Base-by-base conservation (phyloP, 2,888 invertebrate genomes). In the Smittia aterrima region DNA sequence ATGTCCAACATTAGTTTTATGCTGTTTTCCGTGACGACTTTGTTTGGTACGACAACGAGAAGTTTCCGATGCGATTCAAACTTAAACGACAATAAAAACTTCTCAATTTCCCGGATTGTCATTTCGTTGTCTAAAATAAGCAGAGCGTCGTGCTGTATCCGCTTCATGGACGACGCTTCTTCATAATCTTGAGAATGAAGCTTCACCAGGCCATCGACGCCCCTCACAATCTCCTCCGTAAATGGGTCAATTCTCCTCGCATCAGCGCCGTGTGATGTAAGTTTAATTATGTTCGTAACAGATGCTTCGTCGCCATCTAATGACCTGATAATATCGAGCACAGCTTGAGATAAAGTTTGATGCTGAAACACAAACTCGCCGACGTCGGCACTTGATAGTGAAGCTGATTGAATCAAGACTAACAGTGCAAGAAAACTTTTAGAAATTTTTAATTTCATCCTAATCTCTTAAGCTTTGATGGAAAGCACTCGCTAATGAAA, bases 231-330 rank as follows among this genome's bases (percentile, higher is more conserved):
- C 22, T 3, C 20, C 40, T 16, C 66, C 9, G 22, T n/a, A 72
- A 62, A 62, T 62, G 40, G 62, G 72, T 72, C 72, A 72, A 62
- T 58, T 38, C 13, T 72, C 1, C 20, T 32, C 58, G 54, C 72
- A 38, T 40, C 72, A 62, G 70, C 25, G 6, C 9, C 13, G 47
- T 54, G 53, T 62, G 58, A 62, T 62, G 72, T 72, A 58, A 72
- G 38, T 72, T 72, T 72, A 62, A 72, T 72, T 62, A 62, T 62
- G 22, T 58, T 20, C 58, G 27, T 16, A 25, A n/a, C 62, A 72
- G 72, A 58, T 72, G 72, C 4, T 32, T 41, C 53, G 27, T 70
- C 70, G 47, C 68, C 54, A 27, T 32, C 25, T 27, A 54, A 54
- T 54, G 54, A 71, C 38, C 22, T 54, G 58, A 72, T 62, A 62